Conservation (phyloP, 2,888 invertebrate genomes). For the Pristionchus maxplancki region DNA sequence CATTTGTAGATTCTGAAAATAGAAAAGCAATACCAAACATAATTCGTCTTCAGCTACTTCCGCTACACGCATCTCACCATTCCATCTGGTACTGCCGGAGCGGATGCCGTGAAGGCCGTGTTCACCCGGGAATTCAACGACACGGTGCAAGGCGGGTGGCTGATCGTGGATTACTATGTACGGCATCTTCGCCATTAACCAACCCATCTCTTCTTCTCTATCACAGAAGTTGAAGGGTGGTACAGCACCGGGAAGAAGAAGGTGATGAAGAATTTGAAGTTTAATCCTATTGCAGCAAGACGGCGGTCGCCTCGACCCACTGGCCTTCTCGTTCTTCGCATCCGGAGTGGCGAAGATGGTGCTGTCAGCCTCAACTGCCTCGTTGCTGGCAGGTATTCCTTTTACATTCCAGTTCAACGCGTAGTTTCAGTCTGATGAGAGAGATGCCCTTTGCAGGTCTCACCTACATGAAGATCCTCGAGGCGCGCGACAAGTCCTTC, state of each 20-base stretch:
- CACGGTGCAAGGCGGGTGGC: neutral
- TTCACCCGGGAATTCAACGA: neutral
- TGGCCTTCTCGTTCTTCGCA: conserved; percentile 16
- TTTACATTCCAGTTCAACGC: too few relatives aligned
- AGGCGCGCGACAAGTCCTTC: conserved; percentile 28
- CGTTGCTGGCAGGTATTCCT: neutral
- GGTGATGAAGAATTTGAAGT: too few relatives aligned
- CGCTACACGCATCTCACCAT: conserved; percentile 34
- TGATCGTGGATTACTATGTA: conserved; percentile 34
- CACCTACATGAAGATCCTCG: neutral
- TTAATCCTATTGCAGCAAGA: neutral
- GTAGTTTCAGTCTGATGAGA: too few relatives aligned
- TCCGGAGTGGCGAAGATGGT: neutral
- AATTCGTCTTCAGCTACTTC: neutral
- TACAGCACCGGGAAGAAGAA: too few relatives aligned
- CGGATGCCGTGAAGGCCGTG: neutral
- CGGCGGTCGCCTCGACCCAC: neutral
- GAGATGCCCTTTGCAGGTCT: neutral
- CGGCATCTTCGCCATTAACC: too few relatives aligned
- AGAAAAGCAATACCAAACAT: neutral
- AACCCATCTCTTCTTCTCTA: too few relatives aligned
- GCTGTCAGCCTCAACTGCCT: neutral
- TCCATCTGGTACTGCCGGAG: neutral
- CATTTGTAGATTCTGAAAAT: too few relatives aligned
- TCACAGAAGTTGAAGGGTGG: too few relatives aligned